Evolutionary conservation across 2,797 vertebrate genomes (phyloP), one percentile per base, ranked within the genome.

Genomic region (Momotus momota): DNA sequence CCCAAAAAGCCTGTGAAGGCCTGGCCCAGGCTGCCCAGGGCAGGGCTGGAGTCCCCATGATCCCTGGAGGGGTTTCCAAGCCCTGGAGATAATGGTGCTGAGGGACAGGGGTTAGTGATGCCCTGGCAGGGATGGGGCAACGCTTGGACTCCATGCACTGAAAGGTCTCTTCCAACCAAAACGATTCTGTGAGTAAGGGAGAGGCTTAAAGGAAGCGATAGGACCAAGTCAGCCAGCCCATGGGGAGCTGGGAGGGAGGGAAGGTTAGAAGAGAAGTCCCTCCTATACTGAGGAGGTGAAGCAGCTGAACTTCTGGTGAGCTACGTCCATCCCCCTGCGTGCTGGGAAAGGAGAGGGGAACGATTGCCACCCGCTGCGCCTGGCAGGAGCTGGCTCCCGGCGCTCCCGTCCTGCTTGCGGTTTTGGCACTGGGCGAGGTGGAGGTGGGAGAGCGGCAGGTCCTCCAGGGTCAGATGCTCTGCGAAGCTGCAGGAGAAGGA

Each of bases 321-420:
- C 57, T 71, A 51, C 51, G 25, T 62, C 60, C 1, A 0, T 27
- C 61, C 61, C 33, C 7, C 23, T 27, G 0, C 1, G 1, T 49
- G 0, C n/a, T 29, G 26, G 16, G n/a, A 58, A 43, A 69, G 41
- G 43, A 60, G 27, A 60, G 40, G 26, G 55, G 33, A 70, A 27
- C 18, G 52, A 86, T 51, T 55, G 2, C 71, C 27, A 72, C 77
- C 75, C 1, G 0, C 33, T 1, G 0, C 1, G 9, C 54, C 40
- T 85, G 74, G 65, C 77, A 54, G 54, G 61, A 66, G 61, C 38
- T 65, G 70, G n/a, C 58, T 91, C 16, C 55, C 7, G 2, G 29
- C 26, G 46, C 70, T 81, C 3, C 74, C 9, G 10, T 46, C 41
- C 20, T 1, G 5, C 65, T 27, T 20, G 71, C 0, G 0, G 33